These are phyloP conservation scores for Toxotes jaculatrix DNA, from an alignment of 2,113 vertebrate genomes.

Conservation along the genomic window DNA sequence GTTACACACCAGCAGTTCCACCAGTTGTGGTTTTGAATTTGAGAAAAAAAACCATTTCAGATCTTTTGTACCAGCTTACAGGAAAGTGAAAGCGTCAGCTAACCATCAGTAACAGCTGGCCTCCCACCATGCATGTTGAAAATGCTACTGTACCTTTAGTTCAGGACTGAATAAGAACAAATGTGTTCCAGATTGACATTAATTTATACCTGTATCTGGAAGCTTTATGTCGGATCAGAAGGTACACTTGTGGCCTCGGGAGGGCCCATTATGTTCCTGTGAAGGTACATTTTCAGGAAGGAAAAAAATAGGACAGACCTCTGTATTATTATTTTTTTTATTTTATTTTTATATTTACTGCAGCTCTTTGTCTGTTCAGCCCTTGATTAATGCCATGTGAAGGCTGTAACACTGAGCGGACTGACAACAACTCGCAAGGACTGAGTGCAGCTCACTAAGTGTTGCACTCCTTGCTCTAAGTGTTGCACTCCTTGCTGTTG, in stretches of 20 bases:
- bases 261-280: background rate
- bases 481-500: constrained; percentile 15
- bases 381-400: background rate
- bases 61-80: background rate
- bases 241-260: too few relatives aligned
- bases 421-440: constrained; percentile 16
- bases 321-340: background rate
- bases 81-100: too few relatives aligned
- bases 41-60: background rate
- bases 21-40: background rate
- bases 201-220: too few relatives aligned
- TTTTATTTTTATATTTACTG: background rate
- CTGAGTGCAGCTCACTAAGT: constrained; percentile 18
- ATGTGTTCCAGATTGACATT: background rate
- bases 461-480: constrained; percentile 17
- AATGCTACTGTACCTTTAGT: background rate
- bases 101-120: background rate
- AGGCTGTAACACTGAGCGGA: background rate
- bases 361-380: background rate
- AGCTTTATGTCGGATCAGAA: background rate
- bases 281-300: too few relatives aligned
- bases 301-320: background rate
- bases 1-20: background rate
- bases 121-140: background rate
- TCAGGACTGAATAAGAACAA: background rate